Conservation (phyloP, 1,140 invertebrate species). For the Scaptomyza montana region DNA sequence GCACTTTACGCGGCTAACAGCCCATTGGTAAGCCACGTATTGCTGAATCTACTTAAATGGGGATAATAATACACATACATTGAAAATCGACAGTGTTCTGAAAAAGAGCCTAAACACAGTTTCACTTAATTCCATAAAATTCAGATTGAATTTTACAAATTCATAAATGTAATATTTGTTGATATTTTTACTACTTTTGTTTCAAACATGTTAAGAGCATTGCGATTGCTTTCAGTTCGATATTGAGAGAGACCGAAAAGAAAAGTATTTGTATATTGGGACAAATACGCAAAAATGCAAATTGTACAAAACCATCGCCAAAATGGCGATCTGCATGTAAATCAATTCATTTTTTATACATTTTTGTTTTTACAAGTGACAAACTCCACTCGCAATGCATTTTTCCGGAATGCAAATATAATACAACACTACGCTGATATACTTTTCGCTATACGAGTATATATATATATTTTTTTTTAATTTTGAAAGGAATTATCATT, state of each 20-base stretch:
- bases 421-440: not conserved
- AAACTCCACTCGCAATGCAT: not conserved
- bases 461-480: not conserved
- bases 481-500: conserved; percentile 38
- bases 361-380: not conserved
- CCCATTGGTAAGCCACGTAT: conserved; percentile 41
- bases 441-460: too few species aligned
- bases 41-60: not conserved
- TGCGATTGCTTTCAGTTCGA: too few species aligned
- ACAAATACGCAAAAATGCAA: too few species aligned
- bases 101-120: not conserved
- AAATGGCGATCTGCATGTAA: not conserved
- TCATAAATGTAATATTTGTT: not conserved
- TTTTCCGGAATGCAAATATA: conserved; percentile 9
- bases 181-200: too few species aligned
- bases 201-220: too few species aligned
- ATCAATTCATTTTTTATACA: not conserved
- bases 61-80: not conserved
- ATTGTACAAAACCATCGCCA: too few species aligned
- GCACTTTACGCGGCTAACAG: conserved; percentile 59
- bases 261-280: too few species aligned
- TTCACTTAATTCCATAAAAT: not conserved
- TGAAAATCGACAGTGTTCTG: not conserved
- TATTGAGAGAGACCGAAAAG: too few species aligned
- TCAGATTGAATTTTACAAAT: not conserved